Percentiles rank a stretch among this genome's conserved stretches.
phyloP scores from a whole-genome alignment of 2,888 invertebrate genomes.

The Athrips mouffetella region DNA sequence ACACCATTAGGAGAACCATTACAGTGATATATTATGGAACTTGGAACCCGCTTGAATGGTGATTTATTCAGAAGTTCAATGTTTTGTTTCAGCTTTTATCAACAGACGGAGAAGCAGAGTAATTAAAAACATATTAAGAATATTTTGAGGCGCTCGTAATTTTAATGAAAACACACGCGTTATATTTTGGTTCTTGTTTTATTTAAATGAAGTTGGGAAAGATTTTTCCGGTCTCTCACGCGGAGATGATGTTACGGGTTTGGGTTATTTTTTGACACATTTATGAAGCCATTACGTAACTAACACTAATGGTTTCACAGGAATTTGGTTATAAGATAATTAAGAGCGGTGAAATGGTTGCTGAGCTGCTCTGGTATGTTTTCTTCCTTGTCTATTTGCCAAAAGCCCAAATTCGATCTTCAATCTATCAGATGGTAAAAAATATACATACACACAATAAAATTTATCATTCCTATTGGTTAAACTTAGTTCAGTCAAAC shows the following conservation, averaged over 20 bases:
- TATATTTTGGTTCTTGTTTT: conserved; percentile 18
- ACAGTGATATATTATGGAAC: conserved; percentile 36
- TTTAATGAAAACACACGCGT: conserved; percentile 33
- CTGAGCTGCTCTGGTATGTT: too few relatives aligned
- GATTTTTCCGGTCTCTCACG: conserved; percentile 19
- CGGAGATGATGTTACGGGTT: not conserved
- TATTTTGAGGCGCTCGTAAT: conserved; percentile 21
- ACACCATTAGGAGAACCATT: conserved; percentile 35
- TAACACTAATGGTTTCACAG: not conserved
- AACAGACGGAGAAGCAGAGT: not conserved
- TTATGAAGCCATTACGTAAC: not conserved
- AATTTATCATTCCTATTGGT: too few relatives aligned
- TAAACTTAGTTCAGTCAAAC: too few relatives aligned
- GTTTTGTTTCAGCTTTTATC: conserved; percentile 23
- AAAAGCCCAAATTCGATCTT: too few relatives aligned
- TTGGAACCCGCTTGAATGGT: conserved; percentile 36
- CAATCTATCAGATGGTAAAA: too few relatives aligned
- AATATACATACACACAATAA: too few relatives aligned
- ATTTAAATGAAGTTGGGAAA: conserved; percentile 13
- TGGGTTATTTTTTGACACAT: not conserved
- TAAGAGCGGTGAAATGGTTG: too few relatives aligned
- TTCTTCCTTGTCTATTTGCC: too few relatives aligned
- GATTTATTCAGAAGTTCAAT: conserved; percentile 21
- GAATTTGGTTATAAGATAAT: not conserved
- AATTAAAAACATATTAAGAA: conserved; percentile 1